These are phyloP conservation scores for Sturnus vulgaris DNA, from an alignment of 2,113 vertebrate genomes.

Conservation along the genomic window DNA sequence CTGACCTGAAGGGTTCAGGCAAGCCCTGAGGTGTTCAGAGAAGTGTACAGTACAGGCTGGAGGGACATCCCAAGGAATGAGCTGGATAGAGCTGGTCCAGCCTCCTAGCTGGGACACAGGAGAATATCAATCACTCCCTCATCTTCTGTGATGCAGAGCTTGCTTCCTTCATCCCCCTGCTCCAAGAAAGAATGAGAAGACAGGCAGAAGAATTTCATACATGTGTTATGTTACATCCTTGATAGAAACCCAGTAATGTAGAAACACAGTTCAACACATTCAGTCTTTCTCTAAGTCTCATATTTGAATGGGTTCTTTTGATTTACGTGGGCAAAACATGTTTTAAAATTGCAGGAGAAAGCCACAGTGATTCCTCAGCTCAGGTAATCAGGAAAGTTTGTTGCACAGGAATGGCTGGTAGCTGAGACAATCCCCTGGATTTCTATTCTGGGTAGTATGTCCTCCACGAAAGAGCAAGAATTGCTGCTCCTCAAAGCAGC, in stretches of 20 bases:
- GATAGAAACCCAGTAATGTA: neutral
- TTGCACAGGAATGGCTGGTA: neutral
- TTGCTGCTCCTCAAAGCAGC: neutral
- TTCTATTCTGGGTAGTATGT: neutral
- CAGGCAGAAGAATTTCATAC: neutral
- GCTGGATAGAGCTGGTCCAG: neutral
- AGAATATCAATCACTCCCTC: neutral
- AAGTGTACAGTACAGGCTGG: neutral
- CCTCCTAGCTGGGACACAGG: neutral
- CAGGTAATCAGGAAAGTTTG: neutral
- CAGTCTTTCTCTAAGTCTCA: neutral
- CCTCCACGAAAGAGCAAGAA: neutral
- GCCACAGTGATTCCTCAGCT: neutral
- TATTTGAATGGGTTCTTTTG: neutral
- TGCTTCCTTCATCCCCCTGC: neutral
- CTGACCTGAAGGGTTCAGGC: neutral
- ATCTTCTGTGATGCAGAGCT: neutral
- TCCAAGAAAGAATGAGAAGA: neutral
- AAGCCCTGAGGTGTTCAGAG: neutral
- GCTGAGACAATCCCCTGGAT: fast-evolving
- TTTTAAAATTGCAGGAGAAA: neutral
- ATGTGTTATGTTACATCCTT: neutral
- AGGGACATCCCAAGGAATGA: neutral
- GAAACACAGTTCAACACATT: neutral
- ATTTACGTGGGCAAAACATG: neutral